Conservation (phyloP, 2,797 vertebrate genomes). For the Acropternis orthonyx region DNA sequence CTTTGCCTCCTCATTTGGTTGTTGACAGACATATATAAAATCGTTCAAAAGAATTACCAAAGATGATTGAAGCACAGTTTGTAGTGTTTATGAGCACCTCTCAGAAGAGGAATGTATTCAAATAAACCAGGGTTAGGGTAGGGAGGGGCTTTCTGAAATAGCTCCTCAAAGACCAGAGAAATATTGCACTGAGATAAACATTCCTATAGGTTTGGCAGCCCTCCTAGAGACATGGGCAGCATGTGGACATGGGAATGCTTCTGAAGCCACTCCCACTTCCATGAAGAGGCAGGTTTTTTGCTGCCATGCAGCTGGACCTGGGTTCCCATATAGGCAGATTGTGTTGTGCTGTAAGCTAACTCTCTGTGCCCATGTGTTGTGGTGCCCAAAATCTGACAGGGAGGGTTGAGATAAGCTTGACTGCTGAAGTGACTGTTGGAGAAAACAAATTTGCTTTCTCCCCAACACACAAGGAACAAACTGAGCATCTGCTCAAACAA, state of each 20-base stretch:
- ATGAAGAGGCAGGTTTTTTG: not conserved
- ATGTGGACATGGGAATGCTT: not conserved
- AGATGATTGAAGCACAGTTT: not conserved
- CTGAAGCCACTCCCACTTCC: not conserved
- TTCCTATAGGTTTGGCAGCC: not conserved
- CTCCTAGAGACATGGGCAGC: fast-evolving
- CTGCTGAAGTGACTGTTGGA: not conserved
- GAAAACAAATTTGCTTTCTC: not conserved
- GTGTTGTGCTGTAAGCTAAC: not conserved
- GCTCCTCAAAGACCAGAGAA: not conserved
- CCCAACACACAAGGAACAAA: fast-evolving
- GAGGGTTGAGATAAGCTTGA: not conserved
- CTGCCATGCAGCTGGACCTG: not conserved
- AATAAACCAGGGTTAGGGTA: not conserved
- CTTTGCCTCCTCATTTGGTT: not conserved
- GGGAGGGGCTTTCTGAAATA: not conserved
- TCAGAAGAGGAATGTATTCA: not conserved
- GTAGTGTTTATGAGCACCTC: not conserved
- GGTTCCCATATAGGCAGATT: fast-evolving
- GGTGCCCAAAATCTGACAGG: not conserved
- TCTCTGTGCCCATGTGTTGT: not conserved
- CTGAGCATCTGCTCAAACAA: not conserved
- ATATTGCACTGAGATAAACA: not conserved
- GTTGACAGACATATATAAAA: not conserved
- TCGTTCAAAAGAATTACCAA: not conserved